Conservation (phyloP, 2,113 vertebrate species). For the Rhinoptilus africanus region DNA sequence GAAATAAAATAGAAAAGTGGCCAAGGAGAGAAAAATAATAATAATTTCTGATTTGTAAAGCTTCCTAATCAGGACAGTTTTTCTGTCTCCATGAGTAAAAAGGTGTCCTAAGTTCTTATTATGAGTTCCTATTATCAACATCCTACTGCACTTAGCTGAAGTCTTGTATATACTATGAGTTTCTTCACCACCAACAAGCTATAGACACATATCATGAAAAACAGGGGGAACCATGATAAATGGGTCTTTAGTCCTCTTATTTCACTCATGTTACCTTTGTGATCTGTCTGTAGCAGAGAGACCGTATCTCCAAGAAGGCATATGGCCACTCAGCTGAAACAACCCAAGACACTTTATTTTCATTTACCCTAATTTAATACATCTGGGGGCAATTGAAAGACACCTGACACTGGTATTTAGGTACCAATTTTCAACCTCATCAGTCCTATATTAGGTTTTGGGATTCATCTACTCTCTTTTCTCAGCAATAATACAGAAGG, state of each 20-base stretch:
- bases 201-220: not conserved
- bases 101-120: not conserved
- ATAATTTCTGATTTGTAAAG: not conserved
- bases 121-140: not conserved
- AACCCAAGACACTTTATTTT: not conserved
- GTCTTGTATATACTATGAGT: not conserved
- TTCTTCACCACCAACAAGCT: not conserved
- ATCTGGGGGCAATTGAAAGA: not conserved
- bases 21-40: not conserved
- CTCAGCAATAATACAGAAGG: not conserved
- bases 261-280: not conserved
- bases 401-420: not conserved
- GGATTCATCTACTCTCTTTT: not conserved
- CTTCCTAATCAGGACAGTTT: not conserved
- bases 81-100: not conserved
- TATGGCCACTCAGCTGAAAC: not conserved
- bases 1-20: not conserved
- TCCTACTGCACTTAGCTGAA: not conserved
- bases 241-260: not conserved
- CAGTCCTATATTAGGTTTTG: not conserved
- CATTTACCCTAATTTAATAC: not conserved
- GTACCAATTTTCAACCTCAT: not conserved
- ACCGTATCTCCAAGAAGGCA: not conserved
- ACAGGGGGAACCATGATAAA: not conserved
- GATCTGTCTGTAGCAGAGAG: not conserved